These are phyloP conservation scores for Sus cebifrons DNA, from an alignment of 2,797 vertebrate genomes.

Conservation along the genomic window DNA sequence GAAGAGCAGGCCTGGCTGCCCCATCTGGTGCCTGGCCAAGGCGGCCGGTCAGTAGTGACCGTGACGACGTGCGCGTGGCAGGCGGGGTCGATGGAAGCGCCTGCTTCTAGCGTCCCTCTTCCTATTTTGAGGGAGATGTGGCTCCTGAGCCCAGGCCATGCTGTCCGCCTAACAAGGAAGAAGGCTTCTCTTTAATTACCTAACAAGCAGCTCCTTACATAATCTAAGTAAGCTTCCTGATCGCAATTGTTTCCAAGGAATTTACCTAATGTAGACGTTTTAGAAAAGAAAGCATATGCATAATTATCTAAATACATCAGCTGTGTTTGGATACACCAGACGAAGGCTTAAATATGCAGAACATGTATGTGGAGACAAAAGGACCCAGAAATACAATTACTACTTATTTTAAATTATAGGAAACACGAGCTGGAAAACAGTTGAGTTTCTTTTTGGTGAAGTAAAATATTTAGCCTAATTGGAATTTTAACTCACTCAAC, in stretches of 20 bases:
- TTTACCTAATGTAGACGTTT: neutral
- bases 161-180: neutral
- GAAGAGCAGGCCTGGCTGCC: rapidly evolving
- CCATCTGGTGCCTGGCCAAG: neutral
- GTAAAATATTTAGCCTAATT: constrained; percentile 64
- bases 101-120: neutral
- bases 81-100: neutral
- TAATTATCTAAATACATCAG: neutral
- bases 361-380: neutral
- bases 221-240: neutral
- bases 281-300: neutral
- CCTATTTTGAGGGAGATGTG: neutral
- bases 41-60: neutral
- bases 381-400: constrained; percentile 12
- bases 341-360: neutral
- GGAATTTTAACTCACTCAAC: constrained; percentile 58
- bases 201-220: neutral
- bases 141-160: neutral
- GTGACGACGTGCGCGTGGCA: rapidly evolving
- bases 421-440: constrained; percentile 7
- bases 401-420: constrained; percentile 36
- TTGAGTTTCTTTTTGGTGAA: constrained; percentile 26
- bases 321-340: neutral
- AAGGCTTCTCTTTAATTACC: neutral
- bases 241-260: neutral